Evolutionary conservation across 2,888 invertebrate species (phyloP).

Genomic region (Buathra laborator): DNA sequence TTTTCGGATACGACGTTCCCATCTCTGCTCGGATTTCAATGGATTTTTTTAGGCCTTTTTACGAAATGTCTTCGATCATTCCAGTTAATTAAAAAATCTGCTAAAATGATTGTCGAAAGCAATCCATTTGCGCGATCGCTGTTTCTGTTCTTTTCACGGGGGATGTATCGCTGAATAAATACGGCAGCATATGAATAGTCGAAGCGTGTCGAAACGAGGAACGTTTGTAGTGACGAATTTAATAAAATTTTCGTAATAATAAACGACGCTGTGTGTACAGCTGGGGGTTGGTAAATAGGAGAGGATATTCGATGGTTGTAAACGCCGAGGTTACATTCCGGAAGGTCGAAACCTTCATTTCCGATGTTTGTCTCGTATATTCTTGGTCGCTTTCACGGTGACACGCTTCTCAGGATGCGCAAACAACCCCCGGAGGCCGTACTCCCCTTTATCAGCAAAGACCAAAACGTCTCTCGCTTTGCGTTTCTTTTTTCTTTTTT

Average conservation of each 20-base stretch:
- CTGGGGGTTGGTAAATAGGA: constrained; percentile 9
- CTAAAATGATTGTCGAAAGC: not conserved
- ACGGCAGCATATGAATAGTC: not conserved
- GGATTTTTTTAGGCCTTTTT: too few relatives aligned
- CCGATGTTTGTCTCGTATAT: constrained; percentile 41
- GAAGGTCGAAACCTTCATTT: constrained; percentile 50
- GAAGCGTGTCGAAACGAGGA: not conserved
- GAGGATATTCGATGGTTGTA: not conserved
- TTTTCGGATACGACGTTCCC: too few relatives aligned
- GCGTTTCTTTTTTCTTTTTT: constrained; percentile 4
- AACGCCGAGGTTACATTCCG: constrained; percentile 39
- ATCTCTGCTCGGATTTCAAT: too few relatives aligned
- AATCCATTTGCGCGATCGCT: not conserved
- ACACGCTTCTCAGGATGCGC: constrained; percentile 53
- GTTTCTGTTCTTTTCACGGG: not conserved
- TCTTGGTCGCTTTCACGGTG: constrained; percentile 14
- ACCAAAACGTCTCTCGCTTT: not conserved
- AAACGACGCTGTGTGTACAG: not conserved
- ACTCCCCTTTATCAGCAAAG: constrained; percentile 58
- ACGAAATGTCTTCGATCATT: too few relatives aligned
- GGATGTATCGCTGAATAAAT: not conserved
- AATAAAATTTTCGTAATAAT: constrained; percentile 5
- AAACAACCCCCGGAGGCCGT: constrained; percentile 60
- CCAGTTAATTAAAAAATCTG: not conserved
- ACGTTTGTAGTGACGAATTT: not conserved